Evolutionary conservation across 2,888 invertebrate species (phyloP), one percentile per base, ranked within the genome.

Genomic region (Cheiracanthium punctorium): DNA sequence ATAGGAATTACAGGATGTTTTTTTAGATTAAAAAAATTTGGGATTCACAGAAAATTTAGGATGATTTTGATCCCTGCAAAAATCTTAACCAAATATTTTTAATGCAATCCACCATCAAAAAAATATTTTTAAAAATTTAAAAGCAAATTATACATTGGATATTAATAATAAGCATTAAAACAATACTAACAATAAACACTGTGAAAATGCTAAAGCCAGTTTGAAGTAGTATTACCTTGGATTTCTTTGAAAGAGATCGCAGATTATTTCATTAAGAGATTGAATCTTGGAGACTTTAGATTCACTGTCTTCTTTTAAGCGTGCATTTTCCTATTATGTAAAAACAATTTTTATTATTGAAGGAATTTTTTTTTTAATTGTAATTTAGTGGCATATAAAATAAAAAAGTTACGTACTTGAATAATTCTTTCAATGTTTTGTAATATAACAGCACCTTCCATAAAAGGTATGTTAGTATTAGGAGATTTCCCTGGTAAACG

Each of bases 231-330:
- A 71, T 33, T 67, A 88, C 88, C 81, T 88, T 86, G 86, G 88
- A 79, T 88, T 88, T 82, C 84, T 86, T 85, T 89, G 89, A 30
- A 89, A 82, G 77, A 90, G 73, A 76, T 88, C 88, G 73, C 76
- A 88, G 58, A 90, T 87, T 86, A 89, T 90, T 73, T 89, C 89
- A 52, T 89, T 88, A 48, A 88, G 84, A 8, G 76, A 17, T 52
- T 89, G 88, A 28, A 89, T 86, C 77, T 89, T 89, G 10, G 32
- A 14, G 76, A 73, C 88, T 73, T 89, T 89, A 12, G 79, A 84
- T 48, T 85, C 86, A 43, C 70, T n/a, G 65, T 90, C 89, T 37
- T 75, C 52, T 84, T 89, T 89, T 14, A 89, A 52, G 12, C 75
- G 79, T 32, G 71, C 77, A 72, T 90, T 90, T 81, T 90, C 90